phyloP scores from a whole-genome alignment of 2,888 invertebrate species.

The Macrophya annulata region DNA sequence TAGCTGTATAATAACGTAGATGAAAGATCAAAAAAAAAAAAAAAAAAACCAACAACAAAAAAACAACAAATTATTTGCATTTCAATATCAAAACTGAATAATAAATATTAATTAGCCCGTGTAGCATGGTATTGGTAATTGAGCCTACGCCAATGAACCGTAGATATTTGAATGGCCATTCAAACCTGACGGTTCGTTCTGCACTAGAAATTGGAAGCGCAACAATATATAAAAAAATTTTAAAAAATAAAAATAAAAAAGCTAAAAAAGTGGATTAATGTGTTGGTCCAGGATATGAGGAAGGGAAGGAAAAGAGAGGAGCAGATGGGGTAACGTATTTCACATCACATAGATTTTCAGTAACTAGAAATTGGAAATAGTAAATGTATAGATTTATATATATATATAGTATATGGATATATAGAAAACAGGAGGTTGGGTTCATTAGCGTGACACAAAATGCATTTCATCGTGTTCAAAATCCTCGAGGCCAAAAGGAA shows the following conservation, averaged over 20 bases:
- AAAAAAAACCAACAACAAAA: neutral
- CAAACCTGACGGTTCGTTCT: constrained; percentile 1
- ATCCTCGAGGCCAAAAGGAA: constrained; percentile 36
- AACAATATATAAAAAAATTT: constrained; percentile 2
- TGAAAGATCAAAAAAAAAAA: neutral
- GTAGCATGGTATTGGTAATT: neutral
- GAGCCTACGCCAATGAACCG: constrained; percentile 26
- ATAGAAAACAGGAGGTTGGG: neutral
- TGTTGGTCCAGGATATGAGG: neutral
- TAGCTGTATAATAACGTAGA: neutral
- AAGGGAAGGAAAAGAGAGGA: neutral
- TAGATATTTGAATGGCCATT: constrained; percentile 1
- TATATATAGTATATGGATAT: neutral
- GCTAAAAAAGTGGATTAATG: neutral
- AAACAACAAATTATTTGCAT: neutral
- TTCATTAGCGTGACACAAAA: constrained; percentile 38
- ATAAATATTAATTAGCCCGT: constrained; percentile 33
- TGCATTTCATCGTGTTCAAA: constrained; percentile 14
- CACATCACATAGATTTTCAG: neutral
- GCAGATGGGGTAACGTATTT: neutral
- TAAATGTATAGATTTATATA: neutral
- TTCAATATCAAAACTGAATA: neutral
- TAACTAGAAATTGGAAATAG: constrained; percentile 15
- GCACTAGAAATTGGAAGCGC: constrained; percentile 15
- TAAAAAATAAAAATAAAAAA: too few relatives aligned